Percentiles rank a stretch among this genome's conserved stretches.
These are phyloP conservation scores for Athalia cordata DNA, from an alignment of 2,888 invertebrate genomes.

Conservation along the genomic window DNA sequence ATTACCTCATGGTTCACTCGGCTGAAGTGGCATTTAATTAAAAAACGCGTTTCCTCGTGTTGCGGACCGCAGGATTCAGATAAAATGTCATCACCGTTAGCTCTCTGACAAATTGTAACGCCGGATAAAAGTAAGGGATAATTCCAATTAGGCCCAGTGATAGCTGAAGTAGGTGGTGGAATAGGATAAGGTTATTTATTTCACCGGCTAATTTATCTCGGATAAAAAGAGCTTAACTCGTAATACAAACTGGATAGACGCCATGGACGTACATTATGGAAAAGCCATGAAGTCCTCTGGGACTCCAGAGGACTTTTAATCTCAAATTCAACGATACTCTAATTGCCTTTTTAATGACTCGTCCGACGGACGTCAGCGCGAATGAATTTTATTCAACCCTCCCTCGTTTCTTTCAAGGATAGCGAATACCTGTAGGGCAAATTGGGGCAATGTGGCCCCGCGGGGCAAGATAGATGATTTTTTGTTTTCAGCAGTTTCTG, in stretches of 20 bases:
- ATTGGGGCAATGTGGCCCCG: no score
- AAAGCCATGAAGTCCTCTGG: constrained; percentile 51
- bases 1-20: not conserved
- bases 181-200: constrained; percentile 63
- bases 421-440: no score
- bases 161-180: constrained; percentile 50
- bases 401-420: no score
- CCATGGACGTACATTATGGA: constrained; percentile 40
- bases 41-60: constrained; percentile 13
- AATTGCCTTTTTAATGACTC: constrained; percentile 30
- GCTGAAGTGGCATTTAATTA: constrained; percentile 8
- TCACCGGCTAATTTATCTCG: constrained; percentile 63
- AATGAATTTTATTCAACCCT: not conserved
- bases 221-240: constrained; percentile 58
- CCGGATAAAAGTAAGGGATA: constrained; percentile 34
- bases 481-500: no score
- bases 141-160: constrained; percentile 42
- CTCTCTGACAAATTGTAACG: constrained; percentile 33
- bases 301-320: constrained; percentile 44
- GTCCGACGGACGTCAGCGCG: not conserved
- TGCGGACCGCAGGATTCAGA: constrained; percentile 27
- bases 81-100: constrained; percentile 11
- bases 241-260: constrained; percentile 30
- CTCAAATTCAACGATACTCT: constrained; percentile 33
- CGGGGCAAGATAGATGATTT: no score